Conservation (phyloP, 2,113 vertebrate genomes). For the Chionodraco myersi region DNA sequence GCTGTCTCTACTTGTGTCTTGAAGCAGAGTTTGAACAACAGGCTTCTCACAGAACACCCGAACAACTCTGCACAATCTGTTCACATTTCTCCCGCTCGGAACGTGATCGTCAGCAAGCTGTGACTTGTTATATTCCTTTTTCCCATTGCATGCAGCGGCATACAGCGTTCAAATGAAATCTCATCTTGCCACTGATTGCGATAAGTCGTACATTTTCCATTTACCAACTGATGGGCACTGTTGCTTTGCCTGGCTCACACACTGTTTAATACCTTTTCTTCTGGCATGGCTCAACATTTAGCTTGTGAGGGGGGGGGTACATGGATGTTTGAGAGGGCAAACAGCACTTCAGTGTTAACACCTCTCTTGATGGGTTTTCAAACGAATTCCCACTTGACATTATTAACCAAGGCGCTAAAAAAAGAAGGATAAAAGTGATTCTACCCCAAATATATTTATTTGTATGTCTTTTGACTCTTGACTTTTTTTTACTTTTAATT, state of each 20-base stretch:
- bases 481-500: too few relatives aligned
- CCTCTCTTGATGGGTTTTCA: background rate
- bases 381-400: background rate
- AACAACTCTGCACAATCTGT: slow-evolving; percentile 61
- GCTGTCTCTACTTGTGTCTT: slow-evolving; percentile 51
- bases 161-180: slow-evolving; percentile 66
- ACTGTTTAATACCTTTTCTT: slow-evolving; percentile 31
- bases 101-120: slow-evolving; percentile 48
- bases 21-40: slow-evolving; percentile 59
- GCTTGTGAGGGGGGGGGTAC: background rate
- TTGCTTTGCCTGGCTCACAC: slow-evolving; percentile 16
- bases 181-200: slow-evolving; percentile 59
- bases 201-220: slow-evolving; percentile 62
- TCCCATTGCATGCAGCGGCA: slow-evolving; percentile 34
- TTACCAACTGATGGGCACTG: slow-evolving; percentile 33
- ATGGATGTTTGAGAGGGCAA: slow-evolving; percentile 3
- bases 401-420: slow-evolving; percentile 6
- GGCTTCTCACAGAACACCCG: slow-evolving; percentile 35
- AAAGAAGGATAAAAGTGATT: background rate
- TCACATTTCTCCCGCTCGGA: slow-evolving; percentile 38
- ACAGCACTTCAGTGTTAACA: background rate
- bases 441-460: background rate
- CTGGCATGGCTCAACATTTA: slow-evolving; percentile 15
- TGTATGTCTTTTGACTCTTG: too few relatives aligned
- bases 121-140: background rate